phyloP scores from a whole-genome alignment of 2,888 invertebrate genomes.

The Acleris literana region DNA sequence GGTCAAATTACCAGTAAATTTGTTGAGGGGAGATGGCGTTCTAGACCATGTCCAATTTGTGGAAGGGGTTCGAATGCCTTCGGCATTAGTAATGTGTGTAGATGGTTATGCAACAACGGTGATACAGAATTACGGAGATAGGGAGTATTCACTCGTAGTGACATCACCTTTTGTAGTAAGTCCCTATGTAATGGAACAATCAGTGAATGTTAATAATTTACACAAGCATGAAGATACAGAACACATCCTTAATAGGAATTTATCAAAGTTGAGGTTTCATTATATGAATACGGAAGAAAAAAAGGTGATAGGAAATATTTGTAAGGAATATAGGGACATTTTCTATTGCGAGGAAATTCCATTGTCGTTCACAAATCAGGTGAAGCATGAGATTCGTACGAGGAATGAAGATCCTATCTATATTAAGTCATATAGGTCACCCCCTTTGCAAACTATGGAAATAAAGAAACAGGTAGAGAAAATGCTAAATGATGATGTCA shows the following conservation, averaged over 20 bases:
- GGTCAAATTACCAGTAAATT: constrained; percentile 35
- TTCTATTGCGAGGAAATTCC: constrained; percentile 21
- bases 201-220: background rate
- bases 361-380: constrained; percentile 9
- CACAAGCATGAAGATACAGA: background rate
- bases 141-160: no score
- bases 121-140: no score
- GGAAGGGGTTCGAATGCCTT: constrained; percentile 33
- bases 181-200: background rate
- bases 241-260: background rate
- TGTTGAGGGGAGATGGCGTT: no score
- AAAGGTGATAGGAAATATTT: background rate
- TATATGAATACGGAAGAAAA: constrained; percentile 10
- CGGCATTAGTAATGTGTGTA: constrained; percentile 17
- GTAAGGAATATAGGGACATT: constrained; percentile 19
- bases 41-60: no score
- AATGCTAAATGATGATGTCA: constrained; percentile 49
- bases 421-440: constrained; percentile 44
- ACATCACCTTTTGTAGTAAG: no score
- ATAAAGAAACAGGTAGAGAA: no score
- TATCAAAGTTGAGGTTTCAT: constrained; percentile 1
- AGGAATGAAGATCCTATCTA: constrained; percentile 46
- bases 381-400: constrained; percentile 33
- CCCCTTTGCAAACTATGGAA: constrained; percentile 45
- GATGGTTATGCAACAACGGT: no score